Evolutionary conservation across 2,797 vertebrate genomes (phyloP).

Genomic region (Pampus argenteus): DNA sequence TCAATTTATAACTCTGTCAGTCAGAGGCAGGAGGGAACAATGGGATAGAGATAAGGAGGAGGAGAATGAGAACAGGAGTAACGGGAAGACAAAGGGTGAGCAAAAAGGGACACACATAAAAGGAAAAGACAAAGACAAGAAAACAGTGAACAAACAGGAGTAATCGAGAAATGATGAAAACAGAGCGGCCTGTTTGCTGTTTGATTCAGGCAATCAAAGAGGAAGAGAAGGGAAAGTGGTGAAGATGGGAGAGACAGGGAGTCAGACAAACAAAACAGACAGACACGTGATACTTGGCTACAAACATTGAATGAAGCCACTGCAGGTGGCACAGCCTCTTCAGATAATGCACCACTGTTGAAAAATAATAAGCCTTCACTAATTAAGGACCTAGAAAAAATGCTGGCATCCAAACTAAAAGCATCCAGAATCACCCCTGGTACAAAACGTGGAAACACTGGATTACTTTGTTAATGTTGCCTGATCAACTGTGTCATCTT

Average conservation of each 20-base stretch:
- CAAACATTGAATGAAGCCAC: conserved; percentile 11
- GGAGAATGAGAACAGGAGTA: conserved; percentile 13
- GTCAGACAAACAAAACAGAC: neutral
- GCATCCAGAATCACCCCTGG: neutral
- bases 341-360: conserved; percentile 25
- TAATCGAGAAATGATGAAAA: conserved; percentile 39
- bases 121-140: conserved; percentile 46
- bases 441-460: conserved; percentile 17
- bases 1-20: conserved; percentile 83
- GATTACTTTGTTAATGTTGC: conserved; percentile 12
- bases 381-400: conserved; percentile 35
- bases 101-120: conserved; percentile 39
- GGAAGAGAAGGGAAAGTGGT: conserved; percentile 21
- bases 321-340: conserved; percentile 43
- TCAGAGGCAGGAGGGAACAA: conserved; percentile 63
- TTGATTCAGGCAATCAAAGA: conserved; percentile 43
- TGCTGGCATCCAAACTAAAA: conserved; percentile 10
- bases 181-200: conserved; percentile 33
- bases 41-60: conserved; percentile 54
- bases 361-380: conserved; percentile 26
- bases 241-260: conserved; percentile 5
- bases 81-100: conserved; percentile 19
- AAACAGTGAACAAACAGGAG: conserved; percentile 53
- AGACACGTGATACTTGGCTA: conserved; percentile 19
- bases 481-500: conserved; percentile 20